Base-by-base conservation (phyloP, 2,113 vertebrate species). In the Thryonomys swinderianus region DNA sequence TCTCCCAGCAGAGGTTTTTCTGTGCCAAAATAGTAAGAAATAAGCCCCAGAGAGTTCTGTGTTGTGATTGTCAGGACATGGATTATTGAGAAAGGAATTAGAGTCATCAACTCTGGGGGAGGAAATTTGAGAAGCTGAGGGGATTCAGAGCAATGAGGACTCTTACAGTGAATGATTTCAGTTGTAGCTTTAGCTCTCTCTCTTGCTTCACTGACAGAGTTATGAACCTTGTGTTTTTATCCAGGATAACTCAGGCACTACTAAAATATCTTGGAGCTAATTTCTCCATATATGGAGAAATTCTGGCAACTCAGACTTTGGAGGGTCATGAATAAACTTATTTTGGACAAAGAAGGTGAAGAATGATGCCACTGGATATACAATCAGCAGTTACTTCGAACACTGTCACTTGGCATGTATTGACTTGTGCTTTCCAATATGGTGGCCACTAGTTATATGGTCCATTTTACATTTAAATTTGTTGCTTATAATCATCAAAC, bases 51-150 rank as follows among this genome's bases (percentile, higher is more conserved):
- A 92, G 88, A 85, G 53, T 83, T 93, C 87, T 87, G 37, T 78
- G 88, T 93, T 92, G 82, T 85, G 85, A 95, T 73, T 94, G 76
- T 92, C 62, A 69, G 76, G 95, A 91, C 90, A 89, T 8, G 73
- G 61, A 89, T 93, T 95, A 92, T 93, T 94, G 85, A 94, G 95
- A 96, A 96, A 80, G 93, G 90, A 88, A 96, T 96, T 83, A 79
- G 81, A 79, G 88, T 62, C 94, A 88, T 74, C 95, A 94, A 13
- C 92, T 85, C 67, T 78, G 92, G 61, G 73, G 3, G 79, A 84
- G 89, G 88, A 87, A 93, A 94, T 87, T 0, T 40, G 87, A 96
- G 94, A 91, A 51, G 69, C 69, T 42, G 45, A 45, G 55, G 59
- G 85, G 76, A 78, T 78, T 90, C 23, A 7, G 2, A 74, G 85